Conservation (phyloP, 1,140 invertebrate genomes). For the Pollicipes pollicipes region DNA sequence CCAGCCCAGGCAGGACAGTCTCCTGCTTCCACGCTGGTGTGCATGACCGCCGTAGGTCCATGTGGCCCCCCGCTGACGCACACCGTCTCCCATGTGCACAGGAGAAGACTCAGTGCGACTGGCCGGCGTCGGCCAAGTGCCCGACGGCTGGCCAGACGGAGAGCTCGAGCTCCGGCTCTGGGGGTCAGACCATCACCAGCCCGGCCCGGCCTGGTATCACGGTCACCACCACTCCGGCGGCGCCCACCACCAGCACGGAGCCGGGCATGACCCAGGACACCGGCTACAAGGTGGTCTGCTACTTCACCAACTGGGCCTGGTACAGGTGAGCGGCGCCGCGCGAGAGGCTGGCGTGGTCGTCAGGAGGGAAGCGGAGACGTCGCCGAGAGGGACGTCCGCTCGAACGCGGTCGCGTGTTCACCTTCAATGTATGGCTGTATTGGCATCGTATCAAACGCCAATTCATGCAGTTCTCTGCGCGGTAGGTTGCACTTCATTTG, state of each 20-base stretch:
- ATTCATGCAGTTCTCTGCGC: too few species aligned
- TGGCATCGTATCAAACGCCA: too few species aligned
- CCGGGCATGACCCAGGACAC: constrained; percentile 15
- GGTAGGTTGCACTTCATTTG: too few species aligned
- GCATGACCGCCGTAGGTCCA: too few species aligned
- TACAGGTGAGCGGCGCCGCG: constrained; percentile 26
- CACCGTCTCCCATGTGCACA: not conserved
- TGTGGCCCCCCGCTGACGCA: not conserved
- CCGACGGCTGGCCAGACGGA: not conserved
- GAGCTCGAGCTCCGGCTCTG: not conserved
- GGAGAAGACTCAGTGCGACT: not conserved
- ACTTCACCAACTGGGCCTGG: constrained; percentile 90
- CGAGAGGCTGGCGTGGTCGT: too few species aligned
- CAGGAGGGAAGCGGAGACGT: too few species aligned
- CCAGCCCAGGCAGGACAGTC: too few species aligned
- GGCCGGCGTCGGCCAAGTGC: not conserved
- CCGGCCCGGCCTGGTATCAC: too few species aligned
- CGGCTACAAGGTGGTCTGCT: constrained; percentile 41
- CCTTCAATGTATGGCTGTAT: too few species aligned
- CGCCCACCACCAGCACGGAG: constrained; percentile 10
- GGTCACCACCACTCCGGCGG: not conserved
- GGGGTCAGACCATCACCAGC: not conserved
- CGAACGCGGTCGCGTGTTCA: too few species aligned
- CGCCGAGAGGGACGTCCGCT: too few species aligned
- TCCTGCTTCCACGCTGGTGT: too few species aligned